Conservation (phyloP, 53 echinoderm and acorn worm species). For the Antedon mediterranea region DNA sequence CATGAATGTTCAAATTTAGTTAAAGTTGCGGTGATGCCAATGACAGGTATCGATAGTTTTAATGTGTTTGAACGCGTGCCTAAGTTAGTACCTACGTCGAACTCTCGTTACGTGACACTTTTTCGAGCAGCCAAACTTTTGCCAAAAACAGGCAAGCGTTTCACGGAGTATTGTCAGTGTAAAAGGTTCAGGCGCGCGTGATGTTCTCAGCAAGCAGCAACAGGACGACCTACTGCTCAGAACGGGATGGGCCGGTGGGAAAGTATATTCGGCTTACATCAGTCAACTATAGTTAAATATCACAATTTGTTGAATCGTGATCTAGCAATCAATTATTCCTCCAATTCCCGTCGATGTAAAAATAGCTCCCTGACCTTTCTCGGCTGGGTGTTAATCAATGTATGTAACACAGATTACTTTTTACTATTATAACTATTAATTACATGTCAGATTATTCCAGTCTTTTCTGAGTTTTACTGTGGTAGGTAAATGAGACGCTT, state of each 20-base stretch:
- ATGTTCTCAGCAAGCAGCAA: background rate
- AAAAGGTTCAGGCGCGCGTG: background rate
- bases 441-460: background rate
- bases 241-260: background rate
- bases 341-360: background rate
- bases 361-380: background rate
- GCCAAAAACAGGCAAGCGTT: background rate
- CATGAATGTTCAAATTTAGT: background rate
- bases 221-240: background rate
- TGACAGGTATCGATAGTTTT: too few species aligned
- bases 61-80: background rate
- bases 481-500: too few species aligned
- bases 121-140: background rate
- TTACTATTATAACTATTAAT: background rate
- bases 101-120: background rate
- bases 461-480: too few species aligned
- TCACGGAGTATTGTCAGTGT: background rate
- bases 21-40: background rate
- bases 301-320: background rate
- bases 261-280: background rate
- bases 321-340: background rate
- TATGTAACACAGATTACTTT: background rate
- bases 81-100: background rate
- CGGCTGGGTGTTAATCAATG: background rate
- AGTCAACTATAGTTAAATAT: background rate